These are phyloP conservation scores for Lysandra coridon DNA, from an alignment of 2,888 invertebrate species.

Conservation along the genomic window DNA sequence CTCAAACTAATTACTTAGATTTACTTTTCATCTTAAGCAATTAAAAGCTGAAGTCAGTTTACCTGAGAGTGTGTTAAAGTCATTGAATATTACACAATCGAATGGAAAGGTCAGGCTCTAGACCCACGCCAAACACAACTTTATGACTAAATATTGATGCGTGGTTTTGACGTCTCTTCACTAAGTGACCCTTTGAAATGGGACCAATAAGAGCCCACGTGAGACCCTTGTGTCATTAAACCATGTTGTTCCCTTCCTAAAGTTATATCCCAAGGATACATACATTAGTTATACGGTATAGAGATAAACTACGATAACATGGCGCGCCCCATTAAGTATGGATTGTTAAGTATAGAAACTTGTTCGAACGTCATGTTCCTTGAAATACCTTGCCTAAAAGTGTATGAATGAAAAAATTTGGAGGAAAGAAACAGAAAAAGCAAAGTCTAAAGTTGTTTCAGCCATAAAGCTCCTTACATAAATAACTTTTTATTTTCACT, in stretches of 20 bases:
- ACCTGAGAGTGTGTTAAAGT: constrained; percentile 24
- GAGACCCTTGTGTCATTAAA: constrained; percentile 21
- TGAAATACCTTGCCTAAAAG: not conserved
- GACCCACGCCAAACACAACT: constrained; percentile 54
- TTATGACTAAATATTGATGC: constrained; percentile 73
- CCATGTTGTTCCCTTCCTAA: not conserved
- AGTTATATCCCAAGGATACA: constrained; percentile 12
- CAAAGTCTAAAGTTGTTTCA: not conserved
- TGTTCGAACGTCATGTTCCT: too few species aligned
- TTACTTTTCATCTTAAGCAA: not conserved
- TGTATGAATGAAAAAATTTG: not conserved
- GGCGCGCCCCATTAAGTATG: too few species aligned
- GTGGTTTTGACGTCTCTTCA: constrained; percentile 71
- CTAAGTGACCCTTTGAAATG: constrained; percentile 59
- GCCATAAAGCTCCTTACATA: constrained; percentile 26
- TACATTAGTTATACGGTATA: not conserved
- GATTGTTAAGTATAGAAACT: too few species aligned
- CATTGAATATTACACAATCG: constrained; percentile 31
- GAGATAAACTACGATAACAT: too few species aligned
- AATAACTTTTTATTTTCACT: constrained; percentile 31
- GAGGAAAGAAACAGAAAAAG: not conserved
- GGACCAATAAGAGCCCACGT: constrained; percentile 34
- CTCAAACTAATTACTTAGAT: not conserved
- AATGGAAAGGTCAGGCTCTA: not conserved
- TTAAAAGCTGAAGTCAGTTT: constrained; percentile 4